Evolutionary conservation across 2,888 invertebrate genomes (phyloP).

Genomic region (Esperia sulphurella): DNA sequence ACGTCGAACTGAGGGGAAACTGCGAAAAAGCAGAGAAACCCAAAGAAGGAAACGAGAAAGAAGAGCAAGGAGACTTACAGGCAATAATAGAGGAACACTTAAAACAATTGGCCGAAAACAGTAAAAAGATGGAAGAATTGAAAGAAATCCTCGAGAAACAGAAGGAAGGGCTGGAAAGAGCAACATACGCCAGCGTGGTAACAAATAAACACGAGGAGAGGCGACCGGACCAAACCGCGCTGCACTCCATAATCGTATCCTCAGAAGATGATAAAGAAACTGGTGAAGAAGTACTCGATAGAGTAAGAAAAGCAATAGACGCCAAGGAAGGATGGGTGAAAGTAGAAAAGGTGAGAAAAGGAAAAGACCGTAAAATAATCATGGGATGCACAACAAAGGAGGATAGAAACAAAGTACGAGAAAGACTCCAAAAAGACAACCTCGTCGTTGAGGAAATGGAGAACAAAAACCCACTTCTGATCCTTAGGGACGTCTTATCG

Average conservation of each 20-base stretch:
- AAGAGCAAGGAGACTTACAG: too few species aligned
- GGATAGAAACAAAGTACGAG: too few species aligned
- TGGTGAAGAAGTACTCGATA: background rate
- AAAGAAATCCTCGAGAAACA: background rate
- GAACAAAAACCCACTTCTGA: background rate
- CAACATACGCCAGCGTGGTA: background rate
- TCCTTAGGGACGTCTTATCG: background rate
- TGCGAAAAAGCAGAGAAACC: too few species aligned
- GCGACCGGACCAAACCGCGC: too few species aligned
- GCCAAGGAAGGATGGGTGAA: background rate
- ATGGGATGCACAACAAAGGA: background rate
- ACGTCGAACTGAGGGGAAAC: too few species aligned
- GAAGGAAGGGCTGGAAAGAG: background rate
- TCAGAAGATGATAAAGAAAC: background rate
- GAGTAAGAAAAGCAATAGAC: background rate
- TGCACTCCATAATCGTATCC: too few species aligned
- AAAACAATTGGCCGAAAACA: slow-evolving; percentile 8
- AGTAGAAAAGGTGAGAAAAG: too few species aligned
- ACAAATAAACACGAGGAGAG: background rate
- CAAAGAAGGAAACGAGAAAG: too few species aligned
- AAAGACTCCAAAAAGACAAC: background rate
- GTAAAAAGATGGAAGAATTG: background rate
- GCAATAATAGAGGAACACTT: background rate
- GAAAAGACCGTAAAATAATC: background rate
- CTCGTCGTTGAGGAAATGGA: background rate